A percentile compares a stretch with the other conserved stretches of the same genome.
These are phyloP conservation scores for Pseudanteris insignis DNA, from an alignment of 2,888 invertebrate genomes.

Conservation along the genomic window DNA sequence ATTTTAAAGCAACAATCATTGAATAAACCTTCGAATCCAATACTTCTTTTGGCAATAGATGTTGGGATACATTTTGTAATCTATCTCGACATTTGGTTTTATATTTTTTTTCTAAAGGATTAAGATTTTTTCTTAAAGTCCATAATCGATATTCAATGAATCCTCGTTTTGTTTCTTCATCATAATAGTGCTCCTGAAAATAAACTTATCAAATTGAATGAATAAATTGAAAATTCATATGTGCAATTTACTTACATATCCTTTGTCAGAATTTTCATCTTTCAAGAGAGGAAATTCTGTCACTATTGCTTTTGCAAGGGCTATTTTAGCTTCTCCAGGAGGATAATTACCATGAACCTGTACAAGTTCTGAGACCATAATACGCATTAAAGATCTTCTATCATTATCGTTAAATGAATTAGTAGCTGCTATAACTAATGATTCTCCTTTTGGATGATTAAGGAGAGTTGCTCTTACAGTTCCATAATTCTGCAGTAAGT, in stretches of 20 bases:
- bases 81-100: neutral
- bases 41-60: neutral
- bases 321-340: constrained; percentile 24
- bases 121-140: constrained; percentile 19
- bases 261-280: constrained; percentile 8
- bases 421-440: constrained; percentile 11
- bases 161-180: constrained; percentile 10
- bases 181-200: constrained; percentile 26
- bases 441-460: constrained; percentile 16
- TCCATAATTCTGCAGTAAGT: neutral
- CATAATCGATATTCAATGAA: constrained; percentile 24
- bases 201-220: neutral
- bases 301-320: constrained; percentile 14
- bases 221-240: neutral
- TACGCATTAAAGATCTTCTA: constrained; percentile 20
- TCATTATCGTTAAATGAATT: constrained; percentile 13
- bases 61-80: too few relatives aligned
- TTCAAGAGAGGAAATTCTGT: constrained; percentile 11
- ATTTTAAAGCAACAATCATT: too few relatives aligned
- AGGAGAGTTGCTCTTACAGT: neutral
- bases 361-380: constrained; percentile 19
- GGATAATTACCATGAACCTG: constrained; percentile 19
- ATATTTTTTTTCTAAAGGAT: constrained; percentile 14
- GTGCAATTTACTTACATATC: constrained; percentile 10
- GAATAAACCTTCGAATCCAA: neutral